Conservation (phyloP, 2,888 invertebrate genomes). For the Drosophila vallismaia region DNA sequence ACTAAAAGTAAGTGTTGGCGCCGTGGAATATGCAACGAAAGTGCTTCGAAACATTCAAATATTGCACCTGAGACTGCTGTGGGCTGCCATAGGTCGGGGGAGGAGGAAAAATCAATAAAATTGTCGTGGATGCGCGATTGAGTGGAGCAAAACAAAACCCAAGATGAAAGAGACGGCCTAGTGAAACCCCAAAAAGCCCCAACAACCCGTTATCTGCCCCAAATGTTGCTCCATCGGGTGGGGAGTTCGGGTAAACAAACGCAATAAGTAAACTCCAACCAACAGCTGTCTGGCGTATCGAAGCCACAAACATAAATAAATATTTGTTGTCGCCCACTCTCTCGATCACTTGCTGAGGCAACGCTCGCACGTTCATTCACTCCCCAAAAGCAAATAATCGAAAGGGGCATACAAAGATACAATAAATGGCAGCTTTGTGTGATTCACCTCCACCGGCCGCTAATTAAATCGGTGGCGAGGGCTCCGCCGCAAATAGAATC, state of each 20-base stretch:
- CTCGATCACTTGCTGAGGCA: constrained; percentile 19
- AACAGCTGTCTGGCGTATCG: constrained; percentile 61
- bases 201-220: constrained; percentile 56
- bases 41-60: constrained; percentile 58
- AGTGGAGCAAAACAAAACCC: constrained; percentile 72
- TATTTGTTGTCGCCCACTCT: constrained; percentile 14
- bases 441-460: constrained; percentile 35
- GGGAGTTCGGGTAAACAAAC: constrained; percentile 27
- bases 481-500: constrained; percentile 24
- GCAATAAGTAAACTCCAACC: constrained; percentile 37
- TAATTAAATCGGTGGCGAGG: constrained; percentile 20
- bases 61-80: constrained; percentile 24
- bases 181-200: constrained; percentile 26
- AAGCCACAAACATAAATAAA: constrained; percentile 38
- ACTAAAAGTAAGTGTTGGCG: constrained; percentile 57
- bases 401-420: constrained; percentile 27
- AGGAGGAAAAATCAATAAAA: constrained; percentile 72
- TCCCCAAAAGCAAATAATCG: constrained; percentile 34
- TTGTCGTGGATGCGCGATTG: constrained; percentile 73
- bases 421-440: constrained; percentile 15
- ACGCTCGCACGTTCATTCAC: constrained; percentile 62
- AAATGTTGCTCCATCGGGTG: constrained; percentile 43
- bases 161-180: constrained; percentile 50
- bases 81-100: constrained; percentile 38
- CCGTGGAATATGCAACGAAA: constrained; percentile 14